These are phyloP conservation scores for Macrosoma leucophasiata DNA, from an alignment of 2,888 invertebrate species.

Conservation along the genomic window DNA sequence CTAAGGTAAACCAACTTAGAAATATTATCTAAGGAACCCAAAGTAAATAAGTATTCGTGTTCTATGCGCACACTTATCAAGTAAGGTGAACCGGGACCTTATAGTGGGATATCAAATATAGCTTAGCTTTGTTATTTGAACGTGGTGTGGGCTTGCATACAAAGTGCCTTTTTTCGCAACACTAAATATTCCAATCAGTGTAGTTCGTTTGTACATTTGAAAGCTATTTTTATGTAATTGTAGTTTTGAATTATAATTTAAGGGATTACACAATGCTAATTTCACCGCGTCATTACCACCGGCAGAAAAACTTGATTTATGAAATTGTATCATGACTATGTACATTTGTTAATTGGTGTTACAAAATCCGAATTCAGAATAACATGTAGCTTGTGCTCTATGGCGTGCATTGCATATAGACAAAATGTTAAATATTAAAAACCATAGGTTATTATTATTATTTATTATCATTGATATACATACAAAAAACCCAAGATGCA, in stretches of 20 bases:
- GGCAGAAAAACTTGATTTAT: too few relatives aligned
- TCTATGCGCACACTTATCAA: conserved; percentile 33
- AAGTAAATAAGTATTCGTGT: conserved; percentile 17
- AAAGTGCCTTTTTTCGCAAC: conserved; percentile 50
- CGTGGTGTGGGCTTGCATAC: conserved; percentile 45
- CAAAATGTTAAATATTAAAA: too few relatives aligned
- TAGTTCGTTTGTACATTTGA: conserved; percentile 38
- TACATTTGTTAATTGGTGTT: neutral
- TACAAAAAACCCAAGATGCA: too few relatives aligned
- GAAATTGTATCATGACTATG: too few relatives aligned
- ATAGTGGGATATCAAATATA: conserved; percentile 50
- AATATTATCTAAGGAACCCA: too few relatives aligned
- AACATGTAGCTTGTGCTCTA: too few relatives aligned
- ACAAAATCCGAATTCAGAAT: conserved; percentile 1
- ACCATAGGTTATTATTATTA: too few relatives aligned
- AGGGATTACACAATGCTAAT: conserved; percentile 26
- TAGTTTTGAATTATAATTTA: conserved; percentile 22
- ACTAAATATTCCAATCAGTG: conserved; percentile 36
- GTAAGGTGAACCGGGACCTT: conserved; percentile 48
- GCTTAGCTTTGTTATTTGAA: conserved; percentile 40
- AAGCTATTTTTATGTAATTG: conserved; percentile 28
- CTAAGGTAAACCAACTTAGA: too few relatives aligned
- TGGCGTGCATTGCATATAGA: too few relatives aligned
- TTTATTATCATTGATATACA: too few relatives aligned
- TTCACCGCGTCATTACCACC: too few relatives aligned